Percentiles rank a stretch among this genome's conserved stretches.
phyloP scores from a whole-genome alignment of 2,888 invertebrate genomes.

The Cinara cedri region DNA sequence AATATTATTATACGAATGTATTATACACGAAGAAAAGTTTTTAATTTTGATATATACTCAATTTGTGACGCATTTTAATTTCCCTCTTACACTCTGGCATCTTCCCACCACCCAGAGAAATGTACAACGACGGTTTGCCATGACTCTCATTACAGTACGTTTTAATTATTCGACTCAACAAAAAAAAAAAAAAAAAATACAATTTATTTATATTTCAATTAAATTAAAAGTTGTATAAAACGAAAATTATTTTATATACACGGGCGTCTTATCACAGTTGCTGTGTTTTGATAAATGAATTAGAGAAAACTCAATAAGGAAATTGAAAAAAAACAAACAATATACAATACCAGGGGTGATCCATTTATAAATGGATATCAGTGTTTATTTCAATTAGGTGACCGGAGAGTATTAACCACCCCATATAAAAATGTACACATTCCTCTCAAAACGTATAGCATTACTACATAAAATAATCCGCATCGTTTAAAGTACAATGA shows the following conservation, averaged over 20 bases:
- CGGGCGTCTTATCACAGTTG: not conserved
- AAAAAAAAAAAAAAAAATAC: not conserved
- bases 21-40: not conserved
- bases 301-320: constrained; percentile 12
- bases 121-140: not conserved
- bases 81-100: no score
- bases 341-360: no score
- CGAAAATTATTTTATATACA: constrained; percentile 30
- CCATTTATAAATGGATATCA: no score
- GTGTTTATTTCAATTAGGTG: no score
- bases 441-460: no score
- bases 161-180: not conserved
- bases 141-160: not conserved
- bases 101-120: no score
- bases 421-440: no score
- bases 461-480: no score
- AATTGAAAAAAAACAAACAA: constrained; percentile 23
- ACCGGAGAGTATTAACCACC: no score
- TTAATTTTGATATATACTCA: not conserved
- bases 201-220: constrained; percentile 15
- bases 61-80: constrained; percentile 1
- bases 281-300: constrained; percentile 22
- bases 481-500: no score
- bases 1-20: no score
- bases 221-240: constrained; percentile 16